These are phyloP conservation scores for Megalonaias nervosa DNA, from an alignment of 1,140 invertebrate species.

Conservation along the genomic window DNA sequence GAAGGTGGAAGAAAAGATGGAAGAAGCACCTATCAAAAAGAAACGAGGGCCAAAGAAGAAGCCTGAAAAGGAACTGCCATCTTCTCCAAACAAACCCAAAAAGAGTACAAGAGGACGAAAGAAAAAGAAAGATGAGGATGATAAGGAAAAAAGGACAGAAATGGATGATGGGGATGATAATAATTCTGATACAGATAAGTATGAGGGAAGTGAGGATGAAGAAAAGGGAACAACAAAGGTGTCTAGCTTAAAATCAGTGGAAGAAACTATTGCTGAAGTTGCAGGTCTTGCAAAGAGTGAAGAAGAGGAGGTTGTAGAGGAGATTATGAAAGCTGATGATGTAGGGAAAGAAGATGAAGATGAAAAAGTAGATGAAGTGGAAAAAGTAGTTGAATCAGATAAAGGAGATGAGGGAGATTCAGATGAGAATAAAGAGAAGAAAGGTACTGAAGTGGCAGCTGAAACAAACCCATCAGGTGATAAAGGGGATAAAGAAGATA, in stretches of 20 bases:
- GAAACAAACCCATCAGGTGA: background rate
- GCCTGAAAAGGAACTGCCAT: slow-evolving; percentile 7
- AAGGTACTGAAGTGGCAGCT: slow-evolving; percentile 3
- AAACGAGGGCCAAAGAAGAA: slow-evolving; percentile 18
- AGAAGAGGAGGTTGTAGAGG: background rate
- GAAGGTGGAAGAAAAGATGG: slow-evolving; percentile 13
- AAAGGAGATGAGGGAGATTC: background rate
- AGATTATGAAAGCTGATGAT: background rate
- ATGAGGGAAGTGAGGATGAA: background rate
- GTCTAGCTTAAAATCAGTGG: background rate
- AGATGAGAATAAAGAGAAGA: slow-evolving; percentile 2
- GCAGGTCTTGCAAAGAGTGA: background rate
- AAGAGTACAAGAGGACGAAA: slow-evolving; percentile 26
- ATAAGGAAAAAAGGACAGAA: slow-evolving; percentile 28
- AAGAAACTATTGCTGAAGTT: slow-evolving; percentile 15
- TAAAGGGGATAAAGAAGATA: slow-evolving; percentile 11
- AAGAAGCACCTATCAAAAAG: slow-evolving; percentile 6
- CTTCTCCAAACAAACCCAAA: slow-evolving; percentile 11
- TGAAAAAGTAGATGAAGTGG: background rate
- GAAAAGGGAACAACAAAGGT: background rate
- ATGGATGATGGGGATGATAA: slow-evolving; percentile 22
- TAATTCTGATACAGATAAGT: slow-evolving; percentile 5
- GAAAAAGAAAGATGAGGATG: slow-evolving; percentile 19
- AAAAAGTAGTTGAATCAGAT: slow-evolving; percentile 16
- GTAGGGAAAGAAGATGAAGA: background rate